Base-by-base conservation (phyloP, 2,797 vertebrate species). In the Siniperca undulata region DNA sequence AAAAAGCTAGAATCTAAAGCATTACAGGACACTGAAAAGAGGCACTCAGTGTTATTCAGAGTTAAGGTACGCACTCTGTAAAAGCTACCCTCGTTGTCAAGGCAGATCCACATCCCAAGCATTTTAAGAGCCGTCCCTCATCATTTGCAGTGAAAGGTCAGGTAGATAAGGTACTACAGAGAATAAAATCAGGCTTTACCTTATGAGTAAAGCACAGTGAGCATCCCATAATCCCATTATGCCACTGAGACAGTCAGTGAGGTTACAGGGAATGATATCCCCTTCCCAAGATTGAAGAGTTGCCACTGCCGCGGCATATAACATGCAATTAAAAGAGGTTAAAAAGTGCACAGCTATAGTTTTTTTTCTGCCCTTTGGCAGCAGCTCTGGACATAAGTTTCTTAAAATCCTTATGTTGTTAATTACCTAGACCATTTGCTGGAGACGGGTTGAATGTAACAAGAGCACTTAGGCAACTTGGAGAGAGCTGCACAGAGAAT, bases 101-200 rank as follows among this genome's bases (percentile, higher is more conserved):
- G 27, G 40, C 59, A 38, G 74, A 71, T 68, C 52, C 61, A 34
- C 48, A 66, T 81, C 72, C 52, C 7, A 2, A 50, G n/a, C 42
- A 59, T 66, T 82, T 82, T 44, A 68, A 50, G 42, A 74, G 40
- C 70, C 3, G 12, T 69, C 48, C n/a, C 36, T 80, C 65, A 44
- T 59, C 30, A 73, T 87, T 74, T 84, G 67, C 56, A 65, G 42
- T 62, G 46, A 90, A 90, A 86, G 80, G 75, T 90, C 88, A 86
- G 60, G 13, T 55, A 44, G 74, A 62, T 60, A 64, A 70, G n/a
- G 10, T 38, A 42, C 20, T 13, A 7, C 38, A 67, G 34, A 64
- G 52, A 61, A 11, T 19, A 48, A 74, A 70, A 42, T 20, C 27
- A 48, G 40, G 36, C 34, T 22, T 78, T 64, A 59, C n/a, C 16